Evolutionary conservation across 2,113 vertebrate genomes (phyloP), one percentile per base, ranked within the genome.

Genomic region (Neotoma lepida): DNA sequence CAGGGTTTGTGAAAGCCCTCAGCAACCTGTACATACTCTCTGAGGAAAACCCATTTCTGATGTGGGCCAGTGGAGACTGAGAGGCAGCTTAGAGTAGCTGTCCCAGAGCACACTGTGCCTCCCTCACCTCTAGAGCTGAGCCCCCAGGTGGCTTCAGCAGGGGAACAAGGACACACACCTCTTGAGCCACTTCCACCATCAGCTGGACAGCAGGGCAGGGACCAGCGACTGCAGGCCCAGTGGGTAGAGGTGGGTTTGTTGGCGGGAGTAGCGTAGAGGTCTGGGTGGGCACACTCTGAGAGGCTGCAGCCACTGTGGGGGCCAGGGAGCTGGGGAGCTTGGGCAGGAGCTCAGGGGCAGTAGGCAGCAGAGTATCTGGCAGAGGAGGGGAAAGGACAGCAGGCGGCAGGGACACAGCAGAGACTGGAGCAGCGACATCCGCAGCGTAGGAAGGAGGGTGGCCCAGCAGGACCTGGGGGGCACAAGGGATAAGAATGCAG

Each of bases 311-410:
- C 28, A 98, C 95, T 0, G 94, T 89, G 44, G 98, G 98, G 49
- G 97, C 96, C 94, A 99, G 98, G 88, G 97, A 98, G 97, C 98
- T 97, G 66, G 97, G 97, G 81, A 98, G 86, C 97, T 98, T 99
- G 61, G 98, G 90, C 97, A 97, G 28, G 70, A 98, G 96, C 95
- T 99, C 98, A 0, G 97, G 94, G 93, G 97, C 95, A 58, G 96
- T 74, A 35, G 97, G 96, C 0, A 96, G 98, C 91, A 98, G 78
- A 70, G 95, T 78, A 9, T 99, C 98, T 0, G 98, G 96, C 96
- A 98, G 89, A 46, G 98, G 98, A 0, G 98, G 98, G 26, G 98
- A 98, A 85, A 98, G 94, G 92, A 98, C 89, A 1, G 98, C 97
- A 41, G 98, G 98, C 0, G 97, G 98, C 87, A 97, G 92, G 0